Percentiles rank a stretch among this genome's conserved stretches.
Conservation (phyloP, 2,113 vertebrate genomes). For the Argyrosomus japonicus region DNA sequence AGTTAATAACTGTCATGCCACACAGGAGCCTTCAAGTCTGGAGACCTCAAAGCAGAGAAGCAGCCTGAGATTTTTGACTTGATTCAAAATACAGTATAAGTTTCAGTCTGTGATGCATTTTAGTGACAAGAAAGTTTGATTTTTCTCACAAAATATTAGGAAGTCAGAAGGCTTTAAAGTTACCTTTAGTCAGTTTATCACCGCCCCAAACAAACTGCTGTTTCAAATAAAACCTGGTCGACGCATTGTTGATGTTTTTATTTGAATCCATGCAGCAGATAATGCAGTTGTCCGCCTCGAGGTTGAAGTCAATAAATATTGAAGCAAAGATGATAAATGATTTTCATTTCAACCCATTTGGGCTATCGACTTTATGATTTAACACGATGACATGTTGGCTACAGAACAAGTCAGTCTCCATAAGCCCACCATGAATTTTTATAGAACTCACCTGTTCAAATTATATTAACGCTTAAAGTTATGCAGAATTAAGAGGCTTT, state of each 20-base stretch:
- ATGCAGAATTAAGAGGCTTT: too few species aligned
- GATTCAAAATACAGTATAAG: not conserved
- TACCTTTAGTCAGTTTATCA: not conserved
- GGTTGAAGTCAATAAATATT: slow-evolving; percentile 56
- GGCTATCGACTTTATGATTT: slow-evolving; percentile 55
- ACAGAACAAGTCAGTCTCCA: too few species aligned
- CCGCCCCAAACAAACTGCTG: not conserved
- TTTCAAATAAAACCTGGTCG: slow-evolving; percentile 19
- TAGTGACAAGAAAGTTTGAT: not conserved
- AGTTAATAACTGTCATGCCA: slow-evolving; percentile 57
- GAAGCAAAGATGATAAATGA: slow-evolving; percentile 60
- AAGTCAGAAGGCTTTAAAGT: not conserved
- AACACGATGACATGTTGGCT: not conserved
- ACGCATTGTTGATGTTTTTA: slow-evolving; percentile 11
- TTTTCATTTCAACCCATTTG: slow-evolving; percentile 72
- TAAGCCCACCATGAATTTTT: too few species aligned
- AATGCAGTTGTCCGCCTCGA: slow-evolving; percentile 27
- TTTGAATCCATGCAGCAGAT: slow-evolving; percentile 35
- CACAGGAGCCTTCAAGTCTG: slow-evolving; percentile 37
- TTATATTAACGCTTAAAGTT: too few species aligned
- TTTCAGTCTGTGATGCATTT: not conserved
- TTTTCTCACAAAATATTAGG: not conserved
- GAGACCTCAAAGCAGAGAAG: slow-evolving; percentile 42
- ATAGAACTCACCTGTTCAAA: too few species aligned
- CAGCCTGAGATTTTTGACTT: not conserved